Evolutionary conservation across 2,888 invertebrate species (phyloP).

Genomic region (Eueremaeus valkanovi): DNA sequence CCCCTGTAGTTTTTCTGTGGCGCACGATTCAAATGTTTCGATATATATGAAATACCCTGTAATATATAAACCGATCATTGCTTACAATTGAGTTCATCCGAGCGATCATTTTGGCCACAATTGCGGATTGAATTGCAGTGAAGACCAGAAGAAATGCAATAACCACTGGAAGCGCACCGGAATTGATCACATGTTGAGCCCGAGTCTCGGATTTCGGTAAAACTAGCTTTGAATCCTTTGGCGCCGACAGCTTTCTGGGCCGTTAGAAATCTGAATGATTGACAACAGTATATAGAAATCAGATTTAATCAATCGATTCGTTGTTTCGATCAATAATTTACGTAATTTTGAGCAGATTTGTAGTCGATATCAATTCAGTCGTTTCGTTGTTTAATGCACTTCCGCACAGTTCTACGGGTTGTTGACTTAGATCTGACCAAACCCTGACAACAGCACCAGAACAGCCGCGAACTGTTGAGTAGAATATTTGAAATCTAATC

Average conservation of each 20-base stretch:
- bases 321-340: slow-evolving; percentile 36
- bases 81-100: slow-evolving; percentile 72
- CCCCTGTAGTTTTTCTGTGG: too few species aligned
- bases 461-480: slow-evolving; percentile 63
- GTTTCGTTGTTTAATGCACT: slow-evolving; percentile 62
- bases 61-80: neutral
- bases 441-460: slow-evolving; percentile 83
- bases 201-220: slow-evolving; percentile 74
- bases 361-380: slow-evolving; percentile 45
- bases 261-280: slow-evolving; percentile 65
- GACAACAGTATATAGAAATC: neutral
- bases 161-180: slow-evolving; percentile 66
- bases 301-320: neutral
- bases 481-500: slow-evolving; percentile 37
- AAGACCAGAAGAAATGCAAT: slow-evolving; percentile 72
- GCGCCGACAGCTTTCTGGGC: slow-evolving; percentile 92
- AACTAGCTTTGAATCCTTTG: slow-evolving; percentile 85
- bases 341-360: slow-evolving; percentile 47
- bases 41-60: too few species aligned
- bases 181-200: slow-evolving; percentile 63
- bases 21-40: too few species aligned
- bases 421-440: slow-evolving; percentile 75
- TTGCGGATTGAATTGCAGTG: slow-evolving; percentile 74
- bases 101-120: slow-evolving; percentile 73
- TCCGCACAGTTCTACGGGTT: slow-evolving; percentile 83